Evolutionary conservation across 1,140 invertebrate species (phyloP).

Genomic region (Ceratina calcarata): DNA sequence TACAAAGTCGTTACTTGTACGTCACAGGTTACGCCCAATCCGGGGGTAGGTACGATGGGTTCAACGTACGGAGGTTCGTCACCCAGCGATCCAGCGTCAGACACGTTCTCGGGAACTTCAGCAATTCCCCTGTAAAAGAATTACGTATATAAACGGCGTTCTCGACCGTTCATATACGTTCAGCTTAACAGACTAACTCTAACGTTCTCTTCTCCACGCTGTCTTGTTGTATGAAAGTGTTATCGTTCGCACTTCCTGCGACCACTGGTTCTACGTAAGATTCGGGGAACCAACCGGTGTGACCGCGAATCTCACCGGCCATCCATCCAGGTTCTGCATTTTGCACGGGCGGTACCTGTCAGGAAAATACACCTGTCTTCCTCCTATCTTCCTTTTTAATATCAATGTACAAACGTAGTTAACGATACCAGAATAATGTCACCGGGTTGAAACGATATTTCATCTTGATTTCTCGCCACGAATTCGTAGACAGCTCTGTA

Average conservation of each 20-base stretch:
- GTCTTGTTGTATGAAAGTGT: slow-evolving; percentile 75
- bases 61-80: slow-evolving; percentile 74
- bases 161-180: neutral
- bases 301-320: slow-evolving; percentile 93
- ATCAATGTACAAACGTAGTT: neutral
- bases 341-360: slow-evolving; percentile 89
- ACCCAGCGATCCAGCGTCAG: slow-evolving; percentile 80
- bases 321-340: slow-evolving; percentile 98
- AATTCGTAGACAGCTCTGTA: slow-evolving; percentile 97
- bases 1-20: slow-evolving; percentile 83
- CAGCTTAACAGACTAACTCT: slow-evolving; percentile 72
- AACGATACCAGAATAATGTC: slow-evolving; percentile 91
- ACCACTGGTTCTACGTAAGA: slow-evolving; percentile 95
- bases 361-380: slow-evolving; percentile 20
- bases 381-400: neutral
- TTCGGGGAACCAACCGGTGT: slow-evolving; percentile 98
- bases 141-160: neutral
- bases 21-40: slow-evolving; percentile 76
- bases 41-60: slow-evolving; percentile 71
- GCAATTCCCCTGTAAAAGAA: slow-evolving; percentile 82
- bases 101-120: slow-evolving; percentile 87
- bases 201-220: slow-evolving; percentile 79
- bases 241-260: slow-evolving; percentile 55
- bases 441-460: slow-evolving; percentile 95
- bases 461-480: slow-evolving; percentile 94